Evolutionary conservation across 1,140 invertebrate species (phyloP).

Genomic region (Sarcophaga bullata): DNA sequence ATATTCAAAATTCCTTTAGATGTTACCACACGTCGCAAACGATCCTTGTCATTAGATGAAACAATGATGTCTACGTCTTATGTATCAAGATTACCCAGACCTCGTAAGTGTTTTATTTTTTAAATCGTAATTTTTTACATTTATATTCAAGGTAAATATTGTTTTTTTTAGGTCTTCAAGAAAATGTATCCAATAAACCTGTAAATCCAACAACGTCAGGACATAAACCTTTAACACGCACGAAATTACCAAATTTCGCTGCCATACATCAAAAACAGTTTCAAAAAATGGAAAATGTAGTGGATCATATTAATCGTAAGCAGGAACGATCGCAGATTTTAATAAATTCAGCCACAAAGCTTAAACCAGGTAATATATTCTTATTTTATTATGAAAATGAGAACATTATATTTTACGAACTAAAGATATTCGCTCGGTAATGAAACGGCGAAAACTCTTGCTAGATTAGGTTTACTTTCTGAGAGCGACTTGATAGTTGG

Average conservation of each 20-base stretch:
- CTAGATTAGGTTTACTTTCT: no score
- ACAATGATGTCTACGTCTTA: conserved; percentile 41
- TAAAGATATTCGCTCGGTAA: no score
- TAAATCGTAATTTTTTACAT: not conserved
- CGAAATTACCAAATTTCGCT: conserved; percentile 73
- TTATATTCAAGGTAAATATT: conserved; percentile 2
- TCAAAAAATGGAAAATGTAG: conserved; percentile 72
- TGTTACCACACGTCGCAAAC: conserved; percentile 54
- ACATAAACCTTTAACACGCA: conserved; percentile 50
- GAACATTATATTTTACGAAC: no score
- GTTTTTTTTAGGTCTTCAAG: not conserved
- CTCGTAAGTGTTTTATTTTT: conserved; percentile 47
- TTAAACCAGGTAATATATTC: conserved; percentile 38
- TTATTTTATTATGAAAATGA: no score
- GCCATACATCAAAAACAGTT: conserved; percentile 73
- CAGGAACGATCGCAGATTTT: conserved; percentile 67
- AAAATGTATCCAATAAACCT: not conserved
- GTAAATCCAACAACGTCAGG: conserved; percentile 45
- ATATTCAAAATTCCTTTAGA: conserved; percentile 44
- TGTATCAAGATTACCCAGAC: conserved; percentile 45
- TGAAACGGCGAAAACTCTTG: no score
- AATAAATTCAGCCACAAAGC: conserved; percentile 50
- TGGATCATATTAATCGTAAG: conserved; percentile 69
- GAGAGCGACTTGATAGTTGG: no score
- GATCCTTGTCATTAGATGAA: conserved; percentile 55